phyloP scores from a whole-genome alignment of 2,113 vertebrate genomes.

The Dasyornis broadbenti region DNA sequence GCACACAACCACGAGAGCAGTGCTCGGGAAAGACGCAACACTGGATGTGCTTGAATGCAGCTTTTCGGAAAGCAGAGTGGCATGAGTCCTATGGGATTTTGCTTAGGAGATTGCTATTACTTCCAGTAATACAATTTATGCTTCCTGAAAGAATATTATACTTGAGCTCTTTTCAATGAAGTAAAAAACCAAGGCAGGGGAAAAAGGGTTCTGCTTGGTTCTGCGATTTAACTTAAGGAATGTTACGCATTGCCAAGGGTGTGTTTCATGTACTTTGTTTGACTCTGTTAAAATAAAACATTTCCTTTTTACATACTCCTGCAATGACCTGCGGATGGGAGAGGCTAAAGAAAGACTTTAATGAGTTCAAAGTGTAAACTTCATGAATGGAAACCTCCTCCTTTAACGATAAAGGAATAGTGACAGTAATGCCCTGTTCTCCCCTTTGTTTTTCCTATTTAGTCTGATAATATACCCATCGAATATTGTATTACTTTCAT shows the following conservation, averaged over 20 bases:
- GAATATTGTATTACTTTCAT: not conserved
- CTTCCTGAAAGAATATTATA: slow-evolving; percentile 59
- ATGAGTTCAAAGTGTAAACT: not conserved
- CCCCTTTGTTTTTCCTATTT: not conserved
- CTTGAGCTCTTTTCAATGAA: slow-evolving; percentile 29
- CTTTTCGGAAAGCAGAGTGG: slow-evolving; percentile 49
- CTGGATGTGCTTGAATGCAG: slow-evolving; percentile 21
- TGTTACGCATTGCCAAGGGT: not conserved
- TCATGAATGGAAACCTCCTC: not conserved
- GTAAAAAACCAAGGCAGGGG: not conserved
- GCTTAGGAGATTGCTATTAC: slow-evolving; percentile 58
- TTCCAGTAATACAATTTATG: slow-evolving; percentile 67
- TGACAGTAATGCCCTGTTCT: not conserved
- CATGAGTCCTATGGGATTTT: slow-evolving; percentile 24
- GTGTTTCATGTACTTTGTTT: slow-evolving; percentile 22
- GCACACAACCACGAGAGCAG: not conserved
- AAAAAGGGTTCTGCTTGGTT: not conserved
- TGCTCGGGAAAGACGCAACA: not conserved
- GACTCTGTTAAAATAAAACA: slow-evolving; percentile 28
- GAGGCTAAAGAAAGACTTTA: not conserved
- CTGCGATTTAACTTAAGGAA: slow-evolving; percentile 33
- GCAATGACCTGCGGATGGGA: not conserved
- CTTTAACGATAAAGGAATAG: not conserved
- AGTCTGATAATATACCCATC: not conserved
- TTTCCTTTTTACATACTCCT: slow-evolving; percentile 36